These are phyloP conservation scores for Drosophila fulvimacula DNA, from an alignment of 2,888 invertebrate genomes.

Conservation along the genomic window DNA sequence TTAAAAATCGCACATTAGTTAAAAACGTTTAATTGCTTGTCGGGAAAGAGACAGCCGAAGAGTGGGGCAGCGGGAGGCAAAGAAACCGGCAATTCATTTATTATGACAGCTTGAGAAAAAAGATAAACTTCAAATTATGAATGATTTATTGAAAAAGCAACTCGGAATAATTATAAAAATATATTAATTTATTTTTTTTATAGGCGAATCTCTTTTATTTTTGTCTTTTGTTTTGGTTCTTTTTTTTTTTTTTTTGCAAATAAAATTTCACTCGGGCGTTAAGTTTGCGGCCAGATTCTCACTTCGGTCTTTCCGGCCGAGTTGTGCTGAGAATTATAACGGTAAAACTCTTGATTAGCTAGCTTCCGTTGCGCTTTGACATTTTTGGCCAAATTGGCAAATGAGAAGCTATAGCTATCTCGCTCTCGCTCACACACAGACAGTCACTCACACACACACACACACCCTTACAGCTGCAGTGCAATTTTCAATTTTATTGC, in stretches of 20 bases:
- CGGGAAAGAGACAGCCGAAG: constrained; percentile 1
- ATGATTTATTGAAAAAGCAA: constrained; percentile 41
- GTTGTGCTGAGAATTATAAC: constrained; percentile 61
- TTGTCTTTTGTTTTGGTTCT: background rate
- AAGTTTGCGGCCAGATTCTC: constrained; percentile 15
- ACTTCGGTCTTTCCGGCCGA: constrained; percentile 42
- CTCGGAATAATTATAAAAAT: constrained; percentile 7
- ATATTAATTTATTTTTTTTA: background rate
- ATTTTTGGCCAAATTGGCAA: constrained; percentile 64
- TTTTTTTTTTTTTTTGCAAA: background rate
- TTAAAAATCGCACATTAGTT: constrained; percentile 32
- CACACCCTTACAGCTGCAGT: constrained; percentile 25
- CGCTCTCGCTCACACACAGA: constrained; percentile 4
- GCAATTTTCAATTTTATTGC: constrained; percentile 38
- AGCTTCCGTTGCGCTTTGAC: constrained; percentile 71
- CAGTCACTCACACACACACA: constrained; percentile 17
- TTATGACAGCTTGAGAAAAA: constrained; percentile 58
- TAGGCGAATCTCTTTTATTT: background rate
- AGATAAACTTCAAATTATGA: constrained; percentile 30
- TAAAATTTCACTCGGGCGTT: constrained; percentile 40
- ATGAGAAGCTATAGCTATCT: constrained; percentile 56
- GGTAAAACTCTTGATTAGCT: constrained; percentile 51
- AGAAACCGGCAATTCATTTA: constrained; percentile 51
- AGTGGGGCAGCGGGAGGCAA: background rate
- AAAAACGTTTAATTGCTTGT: constrained; percentile 51